Conservation (phyloP, 2,113 vertebrate species). For the Lathamus discolor region DNA sequence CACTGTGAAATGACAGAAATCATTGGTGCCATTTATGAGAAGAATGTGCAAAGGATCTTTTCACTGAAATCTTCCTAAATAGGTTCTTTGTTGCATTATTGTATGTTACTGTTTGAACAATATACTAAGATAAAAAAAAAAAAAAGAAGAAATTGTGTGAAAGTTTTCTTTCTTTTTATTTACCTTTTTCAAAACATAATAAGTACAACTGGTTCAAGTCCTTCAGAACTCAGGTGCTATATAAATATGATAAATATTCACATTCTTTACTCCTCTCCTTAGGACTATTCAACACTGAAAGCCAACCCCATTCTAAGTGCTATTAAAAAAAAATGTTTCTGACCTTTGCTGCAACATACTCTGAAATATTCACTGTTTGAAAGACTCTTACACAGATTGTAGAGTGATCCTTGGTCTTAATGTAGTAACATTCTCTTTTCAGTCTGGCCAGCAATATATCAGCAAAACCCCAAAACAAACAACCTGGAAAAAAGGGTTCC, state of each 20-base stretch:
- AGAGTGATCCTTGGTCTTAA: not conserved
- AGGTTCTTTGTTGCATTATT: not conserved
- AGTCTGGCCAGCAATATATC: fast-evolving
- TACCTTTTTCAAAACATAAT: not conserved
- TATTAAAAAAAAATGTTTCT: not conserved
- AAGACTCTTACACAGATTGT: not conserved
- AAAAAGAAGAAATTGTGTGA: not conserved
- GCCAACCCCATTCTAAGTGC: not conserved
- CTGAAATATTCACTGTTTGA: not conserved
- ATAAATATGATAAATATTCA: not conserved
- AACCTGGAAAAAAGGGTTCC: not conserved
- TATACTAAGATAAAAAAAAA: not conserved
- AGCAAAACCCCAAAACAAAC: not conserved
- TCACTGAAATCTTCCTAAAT: not conserved
- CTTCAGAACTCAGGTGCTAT: not conserved
- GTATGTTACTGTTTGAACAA: not conserved
- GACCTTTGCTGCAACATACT: not conserved
- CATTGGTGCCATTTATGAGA: fast-evolving
- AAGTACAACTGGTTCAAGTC: not conserved
- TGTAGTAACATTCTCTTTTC: not conserved
- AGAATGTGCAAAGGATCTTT: not conserved
- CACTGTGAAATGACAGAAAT: not conserved
- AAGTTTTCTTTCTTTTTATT: not conserved
- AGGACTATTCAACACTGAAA: not conserved
- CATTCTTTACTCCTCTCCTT: not conserved